These are phyloP conservation scores for Aromia moschata DNA, from an alignment of 2,888 invertebrate genomes.

Conservation along the genomic window DNA sequence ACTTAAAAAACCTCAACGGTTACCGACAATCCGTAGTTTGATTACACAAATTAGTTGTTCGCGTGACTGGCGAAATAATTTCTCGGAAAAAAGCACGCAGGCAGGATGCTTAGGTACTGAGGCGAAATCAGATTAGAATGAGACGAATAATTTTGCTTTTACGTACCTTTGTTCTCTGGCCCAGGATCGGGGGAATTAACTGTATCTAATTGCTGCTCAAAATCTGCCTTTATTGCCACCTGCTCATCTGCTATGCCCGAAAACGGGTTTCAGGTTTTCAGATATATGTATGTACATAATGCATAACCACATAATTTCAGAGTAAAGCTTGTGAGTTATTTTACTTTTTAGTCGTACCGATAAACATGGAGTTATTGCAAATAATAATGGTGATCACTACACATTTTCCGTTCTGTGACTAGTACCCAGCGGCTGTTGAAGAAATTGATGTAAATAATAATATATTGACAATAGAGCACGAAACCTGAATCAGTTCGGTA, in stretches of 20 bases:
- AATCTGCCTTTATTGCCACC: slow-evolving; percentile 5
- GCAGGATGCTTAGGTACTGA: background rate
- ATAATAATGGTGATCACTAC: no score
- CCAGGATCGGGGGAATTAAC: slow-evolving; percentile 6
- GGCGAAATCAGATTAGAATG: slow-evolving; percentile 5
- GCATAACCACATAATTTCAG: no score
- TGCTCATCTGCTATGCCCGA: background rate
- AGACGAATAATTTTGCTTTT: background rate
- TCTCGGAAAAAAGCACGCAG: slow-evolving; percentile 2
- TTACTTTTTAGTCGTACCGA: no score
- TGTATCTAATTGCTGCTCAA: slow-evolving; percentile 7
- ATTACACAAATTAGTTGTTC: slow-evolving; percentile 8
- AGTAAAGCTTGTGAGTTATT: no score
- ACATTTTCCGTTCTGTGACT: no score
- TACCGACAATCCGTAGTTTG: background rate
- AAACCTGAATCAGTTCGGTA: no score
- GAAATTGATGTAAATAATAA: no score
- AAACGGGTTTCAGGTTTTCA: background rate
- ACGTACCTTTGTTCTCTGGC: background rate
- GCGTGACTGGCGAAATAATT: slow-evolving; percentile 13
- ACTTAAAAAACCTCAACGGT: background rate
- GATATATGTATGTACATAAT: no score
- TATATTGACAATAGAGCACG: no score
- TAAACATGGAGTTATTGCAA: no score
- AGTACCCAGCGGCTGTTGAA: no score